Base-by-base conservation (phyloP, 1,140 invertebrate species). In the Chymomyza costata region DNA sequence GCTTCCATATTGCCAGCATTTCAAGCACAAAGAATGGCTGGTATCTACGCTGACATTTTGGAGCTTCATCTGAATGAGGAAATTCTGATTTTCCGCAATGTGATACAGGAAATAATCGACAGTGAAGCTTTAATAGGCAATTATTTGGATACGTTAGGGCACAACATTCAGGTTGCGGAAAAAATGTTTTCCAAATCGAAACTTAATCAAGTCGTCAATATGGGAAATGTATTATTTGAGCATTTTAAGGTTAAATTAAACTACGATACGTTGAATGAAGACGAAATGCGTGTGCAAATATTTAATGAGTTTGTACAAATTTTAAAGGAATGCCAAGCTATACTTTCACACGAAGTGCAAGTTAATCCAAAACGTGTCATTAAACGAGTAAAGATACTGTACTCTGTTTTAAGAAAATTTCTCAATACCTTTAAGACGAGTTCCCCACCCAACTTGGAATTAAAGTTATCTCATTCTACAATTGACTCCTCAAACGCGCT, bases 381-480 rank as follows among this genome's bases (percentile, higher is more conserved):
- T 1, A 85, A 85, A 21, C 80, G 83, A 3, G 59, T 85, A 13
- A 85, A 83, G 41, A 84, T 85, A 17, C 18, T 85, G 11, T 67
- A 76, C 35, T 83, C 70, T 6, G 48, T 82, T 11, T 44, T 84
- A 5, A 53, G 55, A 0, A 84, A 84, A 32, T 52, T 84, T 3
- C 56, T 63, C 2, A 63, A 84, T 52, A 19, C 32, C 8, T 56
- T 69, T 15, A n/a, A n/a, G n/a, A n/a, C n/a, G n/a, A n/a, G n/a
- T n/a, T n/a, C n/a, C n/a, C n/a, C n/a, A n/a, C n/a, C n/a, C n/a
- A n/a, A n/a, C n/a, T n/a, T n/a, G n/a, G n/a, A n/a, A n/a, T n/a
- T n/a, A n/a, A n/a, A n/a, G n/a, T n/a, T n/a, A n/a, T n/a, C n/a
- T n/a, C n/a, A n/a, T n/a, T n/a, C n/a, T n/a, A n/a, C n/a, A n/a